Evolutionary conservation across 2,888 invertebrate genomes (phyloP).

Genomic region (Amphipyra berbera): DNA sequence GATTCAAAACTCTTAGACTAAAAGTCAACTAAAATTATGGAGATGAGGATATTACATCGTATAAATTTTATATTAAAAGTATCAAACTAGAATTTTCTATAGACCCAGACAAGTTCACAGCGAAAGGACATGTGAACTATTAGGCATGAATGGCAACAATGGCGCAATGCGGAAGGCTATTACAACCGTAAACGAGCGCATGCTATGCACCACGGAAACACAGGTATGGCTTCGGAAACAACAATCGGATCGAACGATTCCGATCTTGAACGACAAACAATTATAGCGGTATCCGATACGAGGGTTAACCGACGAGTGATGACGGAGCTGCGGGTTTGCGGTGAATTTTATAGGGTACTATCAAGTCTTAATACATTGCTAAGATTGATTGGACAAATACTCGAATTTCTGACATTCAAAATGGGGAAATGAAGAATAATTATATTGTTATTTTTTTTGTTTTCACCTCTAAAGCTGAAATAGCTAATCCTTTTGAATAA

Average conservation of each 20-base stretch:
- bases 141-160: conserved; percentile 58
- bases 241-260: conserved; percentile 28
- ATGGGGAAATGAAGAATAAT: too few species aligned
- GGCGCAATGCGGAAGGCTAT: conserved; percentile 63
- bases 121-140: conserved; percentile 45
- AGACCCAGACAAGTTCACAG: conserved; percentile 7
- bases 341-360: conserved; percentile 2
- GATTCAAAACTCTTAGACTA: too few species aligned
- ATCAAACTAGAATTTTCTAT: too few species aligned
- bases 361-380: neutral
- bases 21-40: too few species aligned
- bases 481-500: too few species aligned
- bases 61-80: too few species aligned
- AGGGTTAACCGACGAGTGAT: conserved; percentile 10
- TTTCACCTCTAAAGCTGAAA: too few species aligned
- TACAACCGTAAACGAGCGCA: conserved; percentile 48
- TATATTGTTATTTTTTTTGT: too few species aligned
- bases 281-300: conserved; percentile 24
- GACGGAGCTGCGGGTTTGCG: neutral
- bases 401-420: too few species aligned
- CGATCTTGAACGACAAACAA: conserved; percentile 29
- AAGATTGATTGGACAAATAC: neutral
- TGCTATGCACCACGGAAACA: conserved; percentile 59
- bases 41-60: too few species aligned
- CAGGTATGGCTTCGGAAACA: conserved; percentile 54